Percentiles rank a stretch among this genome's conserved stretches.
These are phyloP conservation scores for Tetanocera ferruginea DNA, from an alignment of 2,888 invertebrate species.

Conservation along the genomic window DNA sequence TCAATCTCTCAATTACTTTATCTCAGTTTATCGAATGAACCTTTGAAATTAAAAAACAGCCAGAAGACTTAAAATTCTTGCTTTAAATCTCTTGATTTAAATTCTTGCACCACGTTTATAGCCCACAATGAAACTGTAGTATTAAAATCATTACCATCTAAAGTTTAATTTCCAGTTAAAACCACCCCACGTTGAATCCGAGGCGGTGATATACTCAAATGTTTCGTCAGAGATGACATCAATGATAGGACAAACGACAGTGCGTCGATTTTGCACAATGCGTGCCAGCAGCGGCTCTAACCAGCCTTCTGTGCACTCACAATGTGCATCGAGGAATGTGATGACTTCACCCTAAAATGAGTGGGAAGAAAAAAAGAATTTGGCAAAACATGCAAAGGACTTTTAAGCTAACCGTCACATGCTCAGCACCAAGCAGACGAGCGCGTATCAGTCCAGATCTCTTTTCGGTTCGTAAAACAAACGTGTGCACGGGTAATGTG, in stretches of 20 bases:
- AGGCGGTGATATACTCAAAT: conserved; percentile 98
- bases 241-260: conserved; percentile 98
- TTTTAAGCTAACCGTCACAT: conserved; percentile 84
- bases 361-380: not conserved
- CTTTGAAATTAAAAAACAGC: too few relatives aligned
- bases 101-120: too few relatives aligned
- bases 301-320: conserved; percentile 91
- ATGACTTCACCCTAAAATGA: conserved; percentile 67
- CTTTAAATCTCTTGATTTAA: too few relatives aligned
- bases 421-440: conserved; percentile 91
- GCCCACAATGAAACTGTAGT: conserved; percentile 13
- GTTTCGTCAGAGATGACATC: conserved; percentile 99
- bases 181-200: conserved; percentile 99
- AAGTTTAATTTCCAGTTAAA: conserved; percentile 99
- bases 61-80: too few relatives aligned
- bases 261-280: conserved; percentile 91
- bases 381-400: not conserved
- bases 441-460: conserved; percentile 97
- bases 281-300: conserved; percentile 92
- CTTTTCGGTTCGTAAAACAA: conserved; percentile 89
- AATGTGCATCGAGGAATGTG: conserved; percentile 71
- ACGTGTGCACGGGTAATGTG: conserved; percentile 86
- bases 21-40: too few relatives aligned
- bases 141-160: conserved; percentile 80
- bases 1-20: too few relatives aligned